Evolutionary conservation across 2,113 vertebrate species (phyloP), one percentile per base, ranked within the genome.

Genomic region (Oxyruncus cristatus): DNA sequence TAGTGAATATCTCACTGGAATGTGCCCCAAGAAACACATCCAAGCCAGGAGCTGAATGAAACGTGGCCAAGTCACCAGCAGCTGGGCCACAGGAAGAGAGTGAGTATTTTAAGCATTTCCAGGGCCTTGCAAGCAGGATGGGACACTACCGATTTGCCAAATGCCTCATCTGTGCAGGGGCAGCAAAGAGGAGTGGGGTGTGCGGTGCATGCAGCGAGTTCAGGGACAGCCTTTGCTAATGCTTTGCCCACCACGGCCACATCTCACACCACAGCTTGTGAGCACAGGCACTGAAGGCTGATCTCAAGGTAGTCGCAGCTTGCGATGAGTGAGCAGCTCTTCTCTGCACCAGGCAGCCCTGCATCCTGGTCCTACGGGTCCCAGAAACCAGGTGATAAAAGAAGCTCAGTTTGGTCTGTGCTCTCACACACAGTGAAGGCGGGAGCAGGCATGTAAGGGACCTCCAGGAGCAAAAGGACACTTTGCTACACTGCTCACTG

Each of bases 91-190:
- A 76, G 50, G 41, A 84, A 80, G 13, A 79, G 26, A 79, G 33
- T 27, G 33, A 72, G n/a, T 11, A 2, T n/a, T 53, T 63, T 16
- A 46, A 59, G 78, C 20, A 20, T 11, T 62, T 58, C 46, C 46
- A 89, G n/a, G 27, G 41, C 62, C 53, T 91, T 8, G 0, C 23
- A 63, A 65, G 63, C 55, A 80, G 62, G 44, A 58, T 3, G 32
- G 37, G 55, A 65, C 37, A 62, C 9, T 14, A 9, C 18, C 5
- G 39, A 27, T 89, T 35, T 73, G n/a, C 41, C 76, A 70, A 77
- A 81, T 4, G 12, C 49, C 63, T 61, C 3, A 0, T 24, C 27
- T 70, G 28, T 7, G 11, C 20, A 44, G 0, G 0, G 46, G 24
- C 2, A 1, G 27, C 6, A 5, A 42, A 37, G 47, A 3, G 0